phyloP scores from a whole-genome alignment of 1,140 invertebrate species.

The Brachionus angularis region DNA sequence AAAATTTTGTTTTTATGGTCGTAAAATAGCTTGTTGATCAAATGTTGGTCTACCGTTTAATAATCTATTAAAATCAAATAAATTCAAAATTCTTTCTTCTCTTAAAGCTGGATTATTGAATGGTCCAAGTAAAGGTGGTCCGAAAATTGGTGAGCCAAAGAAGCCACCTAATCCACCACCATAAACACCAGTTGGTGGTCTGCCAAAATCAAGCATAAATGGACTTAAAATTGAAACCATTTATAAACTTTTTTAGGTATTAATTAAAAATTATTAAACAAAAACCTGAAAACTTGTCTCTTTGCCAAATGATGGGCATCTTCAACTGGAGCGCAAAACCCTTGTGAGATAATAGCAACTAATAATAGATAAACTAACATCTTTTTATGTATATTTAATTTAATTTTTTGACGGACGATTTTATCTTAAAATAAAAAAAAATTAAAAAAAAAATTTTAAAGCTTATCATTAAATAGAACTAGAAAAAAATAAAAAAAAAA shows the following conservation, averaged over 20 bases:
- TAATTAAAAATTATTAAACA: background rate
- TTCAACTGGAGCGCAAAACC: slow-evolving; percentile 26
- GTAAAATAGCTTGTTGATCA: too few species aligned
- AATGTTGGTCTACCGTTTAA: slow-evolving; percentile 9
- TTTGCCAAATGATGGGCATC: slow-evolving; percentile 33
- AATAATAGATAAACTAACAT: background rate
- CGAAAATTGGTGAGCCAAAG: slow-evolving; percentile 41
- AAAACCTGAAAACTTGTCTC: slow-evolving; percentile 10
- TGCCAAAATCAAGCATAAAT: slow-evolving; percentile 11
- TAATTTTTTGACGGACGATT: too few species aligned
- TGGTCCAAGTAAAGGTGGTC: slow-evolving; percentile 27
- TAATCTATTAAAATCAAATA: slow-evolving; percentile 33
- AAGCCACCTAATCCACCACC: slow-evolving; percentile 20
- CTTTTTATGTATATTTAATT: background rate
- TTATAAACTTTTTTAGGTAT: background rate
- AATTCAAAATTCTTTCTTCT: slow-evolving; percentile 29
- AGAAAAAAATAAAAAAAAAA: too few species aligned
- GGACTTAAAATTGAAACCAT: background rate
- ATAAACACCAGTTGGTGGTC: slow-evolving; percentile 32
- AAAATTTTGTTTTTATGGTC: too few species aligned
- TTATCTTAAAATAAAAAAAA: background rate
- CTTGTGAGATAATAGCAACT: background rate
- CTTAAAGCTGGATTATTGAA: slow-evolving; percentile 41
- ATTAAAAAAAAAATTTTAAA: background rate
- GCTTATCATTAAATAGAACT: background rate